A percentile compares a stretch with the other conserved stretches of the same genome.
Evolutionary conservation across 2,113 vertebrate genomes (phyloP).

Genomic region (Riparia riparia): DNA sequence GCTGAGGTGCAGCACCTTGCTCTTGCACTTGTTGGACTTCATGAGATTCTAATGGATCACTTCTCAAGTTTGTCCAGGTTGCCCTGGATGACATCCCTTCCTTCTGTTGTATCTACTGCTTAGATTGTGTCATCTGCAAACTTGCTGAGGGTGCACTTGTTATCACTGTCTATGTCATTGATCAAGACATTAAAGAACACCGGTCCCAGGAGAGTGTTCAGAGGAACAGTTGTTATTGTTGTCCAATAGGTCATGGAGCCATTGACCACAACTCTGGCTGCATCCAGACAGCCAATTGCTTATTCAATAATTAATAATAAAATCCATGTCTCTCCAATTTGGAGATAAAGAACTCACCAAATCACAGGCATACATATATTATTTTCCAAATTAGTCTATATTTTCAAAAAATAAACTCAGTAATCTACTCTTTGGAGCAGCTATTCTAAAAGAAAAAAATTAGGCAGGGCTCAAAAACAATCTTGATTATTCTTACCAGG

Average conservation of each 20-base stretch:
- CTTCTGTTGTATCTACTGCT: neutral
- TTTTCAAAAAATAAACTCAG: neutral
- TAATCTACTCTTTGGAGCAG: neutral
- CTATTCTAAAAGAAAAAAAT: neutral
- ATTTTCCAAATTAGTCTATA: neutral
- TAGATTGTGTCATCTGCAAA: neutral
- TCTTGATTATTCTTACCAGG: neutral
- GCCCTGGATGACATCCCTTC: neutral
- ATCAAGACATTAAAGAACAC: neutral
- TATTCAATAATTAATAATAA: neutral
- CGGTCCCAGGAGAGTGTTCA: neutral
- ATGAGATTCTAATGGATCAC: neutral
- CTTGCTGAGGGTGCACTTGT: neutral
- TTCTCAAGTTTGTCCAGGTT: neutral
- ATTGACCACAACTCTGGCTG: neutral
- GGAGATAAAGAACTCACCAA: neutral
- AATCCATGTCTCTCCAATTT: neutral
- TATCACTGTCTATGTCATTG: neutral
- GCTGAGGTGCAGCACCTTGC: rapidly evolving
- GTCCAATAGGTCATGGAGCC: neutral
- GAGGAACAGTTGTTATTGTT: neutral
- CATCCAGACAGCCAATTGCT: neutral
- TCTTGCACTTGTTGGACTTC: neutral
- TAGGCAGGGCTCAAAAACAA: neutral
- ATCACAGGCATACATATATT: neutral